These are phyloP conservation scores for Ceratothoa steindachneri DNA, from an alignment of 2,888 invertebrate species.

Conservation along the genomic window DNA sequence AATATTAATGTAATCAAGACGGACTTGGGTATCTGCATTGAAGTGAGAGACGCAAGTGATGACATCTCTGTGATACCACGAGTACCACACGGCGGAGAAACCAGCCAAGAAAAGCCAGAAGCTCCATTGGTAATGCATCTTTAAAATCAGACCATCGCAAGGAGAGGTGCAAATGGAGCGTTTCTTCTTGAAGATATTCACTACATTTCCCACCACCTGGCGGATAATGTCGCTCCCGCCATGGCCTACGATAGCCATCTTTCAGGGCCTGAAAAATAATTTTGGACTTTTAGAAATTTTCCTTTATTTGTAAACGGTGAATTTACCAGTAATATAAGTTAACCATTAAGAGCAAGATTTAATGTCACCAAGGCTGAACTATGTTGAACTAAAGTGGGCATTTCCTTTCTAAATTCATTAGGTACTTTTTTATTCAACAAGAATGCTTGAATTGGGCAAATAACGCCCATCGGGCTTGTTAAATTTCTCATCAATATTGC, in stretches of 20 bases:
- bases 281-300: neutral
- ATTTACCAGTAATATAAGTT: slow-evolving; percentile 10
- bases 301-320: neutral
- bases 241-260: slow-evolving; percentile 48
- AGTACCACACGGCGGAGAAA: slow-evolving; percentile 46
- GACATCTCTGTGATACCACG: slow-evolving; percentile 46
- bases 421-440: slow-evolving; percentile 2
- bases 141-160: slow-evolving; percentile 45
- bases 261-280: slow-evolving; percentile 27
- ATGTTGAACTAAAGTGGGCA: too few species aligned
- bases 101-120: slow-evolving; percentile 46
- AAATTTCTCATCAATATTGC: slow-evolving; percentile 36
- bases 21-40: slow-evolving; percentile 47
- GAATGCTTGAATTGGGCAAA: slow-evolving; percentile 2
- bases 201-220: slow-evolving; percentile 48
- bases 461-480: neutral
- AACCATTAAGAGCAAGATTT: neutral
- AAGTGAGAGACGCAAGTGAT: slow-evolving; percentile 47
- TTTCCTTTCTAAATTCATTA: too few species aligned
- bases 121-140: slow-evolving; percentile 48
- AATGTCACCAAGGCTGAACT: too few species aligned
- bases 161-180: slow-evolving; percentile 46
- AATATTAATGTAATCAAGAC: slow-evolving; percentile 46
- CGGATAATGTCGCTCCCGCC: slow-evolving; percentile 47
- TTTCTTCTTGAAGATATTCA: slow-evolving; percentile 48